A percentile compares a stretch with the other conserved stretches of the same genome.
Evolutionary conservation across 2,797 vertebrate genomes (phyloP).

Genomic region (Catostomus latipinnis): DNA sequence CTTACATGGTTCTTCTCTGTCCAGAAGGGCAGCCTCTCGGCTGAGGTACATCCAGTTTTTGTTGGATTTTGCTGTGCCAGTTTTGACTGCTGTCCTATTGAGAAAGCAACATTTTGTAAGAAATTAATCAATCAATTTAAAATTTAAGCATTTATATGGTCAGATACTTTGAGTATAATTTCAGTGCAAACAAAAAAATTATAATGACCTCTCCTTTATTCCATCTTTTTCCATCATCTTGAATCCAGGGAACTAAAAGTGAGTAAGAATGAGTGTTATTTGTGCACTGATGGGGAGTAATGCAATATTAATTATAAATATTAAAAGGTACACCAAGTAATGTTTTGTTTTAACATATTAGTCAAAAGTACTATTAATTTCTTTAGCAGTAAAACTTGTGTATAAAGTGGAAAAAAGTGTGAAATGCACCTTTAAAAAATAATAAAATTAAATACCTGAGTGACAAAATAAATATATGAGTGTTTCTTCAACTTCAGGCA

Average conservation of each 20-base stretch:
- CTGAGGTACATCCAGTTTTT: slow-evolving; percentile 85
- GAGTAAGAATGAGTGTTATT: background rate
- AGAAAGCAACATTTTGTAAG: slow-evolving; percentile 4
- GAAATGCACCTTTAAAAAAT: too few relatives aligned
- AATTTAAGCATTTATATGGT: background rate
- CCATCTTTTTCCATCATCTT: slow-evolving; percentile 80
- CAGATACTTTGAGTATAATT: background rate
- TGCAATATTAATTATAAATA: too few relatives aligned
- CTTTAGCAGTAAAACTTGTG: too few relatives aligned
- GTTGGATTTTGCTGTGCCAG: slow-evolving; percentile 60
- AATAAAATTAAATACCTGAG: too few relatives aligned
- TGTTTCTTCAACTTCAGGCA: too few relatives aligned
- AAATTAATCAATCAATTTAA: background rate
- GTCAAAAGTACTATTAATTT: too few relatives aligned
- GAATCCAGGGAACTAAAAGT: slow-evolving; percentile 74
- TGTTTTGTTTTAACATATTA: too few relatives aligned
- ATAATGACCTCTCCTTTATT: slow-evolving; percentile 79
- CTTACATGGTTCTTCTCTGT: slow-evolving; percentile 73
- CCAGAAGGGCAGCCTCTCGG: slow-evolving; percentile 79
- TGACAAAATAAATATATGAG: too few relatives aligned
- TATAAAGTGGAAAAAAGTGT: too few relatives aligned
- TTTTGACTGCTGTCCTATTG: slow-evolving; percentile 46
- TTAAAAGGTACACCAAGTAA: too few relatives aligned
- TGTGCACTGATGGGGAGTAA: background rate
- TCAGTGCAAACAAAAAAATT: slow-evolving; percentile 2